A percentile compares a stretch with the other conserved stretches of the same genome.
These are phyloP conservation scores for Drosophila diplacantha DNA, from an alignment of 2,888 invertebrate genomes.

Conservation along the genomic window DNA sequence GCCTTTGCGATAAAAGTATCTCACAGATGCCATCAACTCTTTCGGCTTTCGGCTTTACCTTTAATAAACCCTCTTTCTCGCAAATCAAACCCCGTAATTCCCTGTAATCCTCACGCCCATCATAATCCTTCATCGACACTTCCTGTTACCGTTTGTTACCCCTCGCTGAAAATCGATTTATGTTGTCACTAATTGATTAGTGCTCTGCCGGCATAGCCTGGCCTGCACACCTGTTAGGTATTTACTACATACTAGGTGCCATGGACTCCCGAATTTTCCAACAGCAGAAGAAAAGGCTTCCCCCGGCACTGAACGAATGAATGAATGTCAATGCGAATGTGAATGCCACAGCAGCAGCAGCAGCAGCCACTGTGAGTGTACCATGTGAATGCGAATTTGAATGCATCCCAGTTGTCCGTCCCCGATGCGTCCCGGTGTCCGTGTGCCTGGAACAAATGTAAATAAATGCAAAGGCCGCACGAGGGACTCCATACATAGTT, in stretches of 20 bases:
- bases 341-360: slow-evolving; percentile 38
- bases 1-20: not conserved
- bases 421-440: slow-evolving; percentile 14
- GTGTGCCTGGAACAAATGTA: slow-evolving; percentile 51
- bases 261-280: slow-evolving; percentile 8
- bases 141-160: slow-evolving; percentile 2
- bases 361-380: slow-evolving; percentile 40
- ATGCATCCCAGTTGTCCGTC: slow-evolving; percentile 39
- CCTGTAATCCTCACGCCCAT: slow-evolving; percentile 7
- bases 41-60: too few relatives aligned
- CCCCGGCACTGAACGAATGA: slow-evolving; percentile 12
- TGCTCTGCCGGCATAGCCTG: slow-evolving; percentile 6
- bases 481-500: slow-evolving; percentile 51
- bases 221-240: slow-evolving; percentile 14
- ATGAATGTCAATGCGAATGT: slow-evolving; percentile 38
- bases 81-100: not conserved
- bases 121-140: slow-evolving; percentile 4
- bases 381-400: slow-evolving; percentile 32
- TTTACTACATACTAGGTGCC: not conserved
- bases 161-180: slow-evolving; percentile 29
- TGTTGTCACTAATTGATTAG: slow-evolving; percentile 48
- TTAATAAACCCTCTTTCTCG: not conserved
- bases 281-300: slow-evolving; percentile 48
- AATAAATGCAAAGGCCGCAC: slow-evolving; percentile 61
- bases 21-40: not conserved